phyloP scores from a whole-genome alignment of 2,797 vertebrate species.

The Bovichtus variegatus region DNA sequence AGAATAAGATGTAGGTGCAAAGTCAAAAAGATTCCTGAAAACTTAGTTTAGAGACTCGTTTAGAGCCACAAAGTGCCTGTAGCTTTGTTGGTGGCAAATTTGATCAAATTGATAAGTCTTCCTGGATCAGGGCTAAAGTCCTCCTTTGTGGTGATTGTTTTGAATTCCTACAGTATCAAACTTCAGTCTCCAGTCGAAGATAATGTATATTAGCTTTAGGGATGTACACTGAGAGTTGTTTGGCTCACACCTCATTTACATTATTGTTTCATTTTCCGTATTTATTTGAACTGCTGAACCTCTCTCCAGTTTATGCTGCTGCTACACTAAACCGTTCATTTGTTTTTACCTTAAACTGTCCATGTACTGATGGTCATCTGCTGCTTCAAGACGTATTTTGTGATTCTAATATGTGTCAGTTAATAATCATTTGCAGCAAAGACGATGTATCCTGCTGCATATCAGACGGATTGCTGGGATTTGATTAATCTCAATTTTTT shows the following conservation, averaged over 20 bases:
- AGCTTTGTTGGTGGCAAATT: too few species aligned
- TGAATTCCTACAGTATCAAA: background rate
- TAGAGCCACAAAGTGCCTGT: background rate
- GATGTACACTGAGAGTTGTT: background rate
- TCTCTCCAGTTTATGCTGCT: too few species aligned
- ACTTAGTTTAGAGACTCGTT: background rate
- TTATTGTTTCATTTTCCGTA: background rate
- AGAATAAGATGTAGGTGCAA: background rate
- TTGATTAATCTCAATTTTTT: background rate
- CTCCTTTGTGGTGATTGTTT: background rate
- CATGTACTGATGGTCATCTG: background rate
- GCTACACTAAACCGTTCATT: background rate
- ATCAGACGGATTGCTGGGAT: background rate
- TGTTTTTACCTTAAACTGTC: background rate
- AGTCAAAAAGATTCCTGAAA: background rate
- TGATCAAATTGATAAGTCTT: too few species aligned
- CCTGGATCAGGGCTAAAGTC: background rate
- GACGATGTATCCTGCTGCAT: background rate
- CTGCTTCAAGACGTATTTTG: background rate
- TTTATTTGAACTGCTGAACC: too few species aligned
- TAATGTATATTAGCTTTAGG: background rate
- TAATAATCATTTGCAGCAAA: background rate
- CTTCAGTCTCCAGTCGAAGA: background rate
- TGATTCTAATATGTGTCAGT: background rate
- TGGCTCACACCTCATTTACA: background rate